Percentiles rank a stretch among this genome's conserved stretches.
Evolutionary conservation across 2,797 vertebrate genomes (phyloP).

Genomic region (Enteromius unitaeniatus): DNA sequence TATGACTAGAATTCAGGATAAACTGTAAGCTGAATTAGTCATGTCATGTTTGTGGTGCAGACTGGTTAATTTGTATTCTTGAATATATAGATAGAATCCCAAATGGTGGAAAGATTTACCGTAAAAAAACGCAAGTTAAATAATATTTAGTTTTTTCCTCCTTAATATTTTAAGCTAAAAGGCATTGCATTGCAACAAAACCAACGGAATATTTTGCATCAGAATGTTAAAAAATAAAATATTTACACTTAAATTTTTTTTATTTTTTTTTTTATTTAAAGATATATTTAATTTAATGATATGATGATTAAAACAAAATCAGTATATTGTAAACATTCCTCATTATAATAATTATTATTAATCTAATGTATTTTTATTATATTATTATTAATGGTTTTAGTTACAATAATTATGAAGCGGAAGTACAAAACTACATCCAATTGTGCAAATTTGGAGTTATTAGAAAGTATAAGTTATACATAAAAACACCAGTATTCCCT

Average conservation of each 20-base stretch:
- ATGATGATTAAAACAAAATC: too few relatives aligned
- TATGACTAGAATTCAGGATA: not conserved
- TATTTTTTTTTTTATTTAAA: not conserved
- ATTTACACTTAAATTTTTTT: too few relatives aligned
- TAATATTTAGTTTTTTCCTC: not conserved
- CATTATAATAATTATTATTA: not conserved
- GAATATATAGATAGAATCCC: not conserved
- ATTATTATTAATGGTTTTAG: not conserved
- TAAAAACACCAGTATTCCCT: not conserved
- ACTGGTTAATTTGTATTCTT: not conserved
- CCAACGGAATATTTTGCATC: not conserved
- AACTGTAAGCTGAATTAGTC: not conserved
- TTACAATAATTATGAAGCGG: not conserved
- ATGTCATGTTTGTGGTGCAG: not conserved
- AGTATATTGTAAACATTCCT: not conserved
- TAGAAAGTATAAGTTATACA: not conserved
- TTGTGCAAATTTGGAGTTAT: not conserved
- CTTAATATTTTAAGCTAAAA: not conserved
- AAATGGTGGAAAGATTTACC: not conserved
- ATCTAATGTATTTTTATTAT: not conserved
- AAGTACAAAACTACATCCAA: not conserved
- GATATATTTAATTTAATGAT: not conserved
- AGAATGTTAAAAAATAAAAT: not conserved
- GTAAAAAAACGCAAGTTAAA: not conserved
- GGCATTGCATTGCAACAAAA: not conserved